Percentiles rank a stretch among this genome's conserved stretches.
Evolutionary conservation across 2,797 vertebrate species (phyloP).

Genomic region (Sparidentex hasta): DNA sequence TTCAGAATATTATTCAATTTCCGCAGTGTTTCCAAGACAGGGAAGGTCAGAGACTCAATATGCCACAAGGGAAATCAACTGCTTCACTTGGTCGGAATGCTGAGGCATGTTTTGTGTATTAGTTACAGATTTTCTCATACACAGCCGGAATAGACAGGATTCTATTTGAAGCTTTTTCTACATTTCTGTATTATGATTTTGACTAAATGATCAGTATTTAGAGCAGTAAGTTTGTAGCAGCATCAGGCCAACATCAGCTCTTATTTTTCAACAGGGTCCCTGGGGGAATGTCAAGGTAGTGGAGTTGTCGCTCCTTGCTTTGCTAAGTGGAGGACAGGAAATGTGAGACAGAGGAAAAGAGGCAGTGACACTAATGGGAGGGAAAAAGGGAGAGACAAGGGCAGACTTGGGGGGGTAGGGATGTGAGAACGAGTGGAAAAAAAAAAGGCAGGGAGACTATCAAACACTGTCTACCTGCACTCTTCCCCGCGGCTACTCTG

Average conservation of each 20-base stretch:
- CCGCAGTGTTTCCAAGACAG: not conserved
- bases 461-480: conserved; percentile 10
- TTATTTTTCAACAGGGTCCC: conserved; percentile 29
- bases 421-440: not conserved
- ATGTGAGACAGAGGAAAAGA: conserved; percentile 34
- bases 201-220: conserved; percentile 8
- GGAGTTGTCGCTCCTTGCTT: conserved; percentile 52
- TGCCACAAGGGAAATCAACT: not conserved
- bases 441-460: not conserved
- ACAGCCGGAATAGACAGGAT: not conserved
- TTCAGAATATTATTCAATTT: conserved; percentile 22
- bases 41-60: conserved; percentile 13
- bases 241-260: conserved; percentile 42
- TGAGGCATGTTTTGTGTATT: not conserved
- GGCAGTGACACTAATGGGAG: conserved; percentile 24
- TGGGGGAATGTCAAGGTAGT: conserved; percentile 42
- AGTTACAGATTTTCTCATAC: not conserved
- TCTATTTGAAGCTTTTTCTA: not conserved
- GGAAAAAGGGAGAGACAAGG: conserved; percentile 1
- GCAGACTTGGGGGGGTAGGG: not conserved
- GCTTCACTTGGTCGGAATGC: not conserved
- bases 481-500: conserved; percentile 1
- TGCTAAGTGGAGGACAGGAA: conserved; percentile 43
- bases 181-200: not conserved
- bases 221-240: conserved; percentile 11